Conservation (phyloP, 2,113 vertebrate species). For the Osmerus mordax region DNA sequence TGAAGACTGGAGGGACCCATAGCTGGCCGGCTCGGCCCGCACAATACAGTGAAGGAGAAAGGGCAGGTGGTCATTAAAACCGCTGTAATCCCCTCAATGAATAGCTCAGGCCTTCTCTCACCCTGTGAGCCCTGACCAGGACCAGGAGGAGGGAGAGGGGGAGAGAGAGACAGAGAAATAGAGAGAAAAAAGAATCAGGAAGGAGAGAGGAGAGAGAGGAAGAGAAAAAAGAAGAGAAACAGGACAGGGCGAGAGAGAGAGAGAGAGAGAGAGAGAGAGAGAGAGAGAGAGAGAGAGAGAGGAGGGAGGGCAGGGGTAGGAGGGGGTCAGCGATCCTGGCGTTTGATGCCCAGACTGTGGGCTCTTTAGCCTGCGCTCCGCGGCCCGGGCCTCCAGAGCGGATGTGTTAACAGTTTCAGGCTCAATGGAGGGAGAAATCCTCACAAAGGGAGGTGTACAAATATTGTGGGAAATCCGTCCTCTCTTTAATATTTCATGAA, state of each 20-base stretch:
- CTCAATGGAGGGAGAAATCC: constrained; percentile 91
- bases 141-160: constrained; percentile 37
- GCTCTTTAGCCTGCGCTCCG: constrained; percentile 67
- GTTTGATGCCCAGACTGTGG: constrained; percentile 64
- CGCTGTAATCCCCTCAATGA: constrained; percentile 75
- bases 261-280: constrained; percentile 19
- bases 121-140: constrained; percentile 48
- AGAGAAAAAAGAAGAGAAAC: not conserved
- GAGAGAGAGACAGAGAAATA: constrained; percentile 18
- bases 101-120: constrained; percentile 65
- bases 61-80: constrained; percentile 78
- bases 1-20: constrained; percentile 46
- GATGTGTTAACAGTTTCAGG: constrained; percentile 91
- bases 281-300: constrained; percentile 18
- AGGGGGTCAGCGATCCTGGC: constrained; percentile 34
- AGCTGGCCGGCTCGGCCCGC: constrained; percentile 57
- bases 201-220: constrained; percentile 13
- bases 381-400: constrained; percentile 73
- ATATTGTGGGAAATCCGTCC: constrained; percentile 91
- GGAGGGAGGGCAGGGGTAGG: constrained; percentile 44
- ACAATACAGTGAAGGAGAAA: constrained; percentile 57
- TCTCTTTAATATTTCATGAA: constrained; percentile 83
- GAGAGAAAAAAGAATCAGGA: too few relatives aligned
- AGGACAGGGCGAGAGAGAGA: constrained; percentile 25
- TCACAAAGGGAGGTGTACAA: constrained; percentile 89